Evolutionary conservation across 2,888 invertebrate genomes (phyloP).

Genomic region (Neoitamus cyanurus): DNA sequence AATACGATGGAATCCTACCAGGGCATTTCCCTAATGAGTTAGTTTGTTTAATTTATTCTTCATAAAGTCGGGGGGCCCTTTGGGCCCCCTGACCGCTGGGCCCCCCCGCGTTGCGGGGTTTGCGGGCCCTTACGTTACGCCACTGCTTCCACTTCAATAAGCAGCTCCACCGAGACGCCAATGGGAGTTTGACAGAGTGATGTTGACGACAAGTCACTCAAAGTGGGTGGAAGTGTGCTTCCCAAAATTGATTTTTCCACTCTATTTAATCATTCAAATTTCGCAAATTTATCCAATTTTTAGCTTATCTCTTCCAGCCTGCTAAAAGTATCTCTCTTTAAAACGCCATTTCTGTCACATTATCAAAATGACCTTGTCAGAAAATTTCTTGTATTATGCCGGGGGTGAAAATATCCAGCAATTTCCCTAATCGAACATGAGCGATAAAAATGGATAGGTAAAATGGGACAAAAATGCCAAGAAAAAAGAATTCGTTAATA

Average conservation of each 20-base stretch:
- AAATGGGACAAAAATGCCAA: slow-evolving; percentile 8
- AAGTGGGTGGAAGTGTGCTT: not conserved
- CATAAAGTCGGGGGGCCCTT: too few species aligned
- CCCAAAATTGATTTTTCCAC: slow-evolving; percentile 26
- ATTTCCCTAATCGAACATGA: slow-evolving; percentile 36
- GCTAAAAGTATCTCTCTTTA: slow-evolving; percentile 29
- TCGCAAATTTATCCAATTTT: slow-evolving; percentile 41
- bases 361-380: slow-evolving; percentile 25
- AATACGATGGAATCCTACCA: too few species aligned
- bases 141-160: too few species aligned
- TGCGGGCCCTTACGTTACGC: too few species aligned
- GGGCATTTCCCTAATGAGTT: too few species aligned
- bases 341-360: slow-evolving; percentile 36
- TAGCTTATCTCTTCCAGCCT: slow-evolving; percentile 38
- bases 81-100: too few species aligned
- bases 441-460: slow-evolving; percentile 21
- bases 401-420: slow-evolving; percentile 31
- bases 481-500: not conserved
- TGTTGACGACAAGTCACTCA: not conserved
- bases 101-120: too few species aligned
- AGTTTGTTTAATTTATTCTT: too few species aligned
- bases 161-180: not conserved
- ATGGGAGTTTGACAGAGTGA: not conserved
- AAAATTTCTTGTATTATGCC: not conserved
- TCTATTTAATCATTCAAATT: slow-evolving; percentile 40